These are phyloP conservation scores for Glaucomys volans DNA, from an alignment of 2,113 vertebrate genomes.

Conservation along the genomic window DNA sequence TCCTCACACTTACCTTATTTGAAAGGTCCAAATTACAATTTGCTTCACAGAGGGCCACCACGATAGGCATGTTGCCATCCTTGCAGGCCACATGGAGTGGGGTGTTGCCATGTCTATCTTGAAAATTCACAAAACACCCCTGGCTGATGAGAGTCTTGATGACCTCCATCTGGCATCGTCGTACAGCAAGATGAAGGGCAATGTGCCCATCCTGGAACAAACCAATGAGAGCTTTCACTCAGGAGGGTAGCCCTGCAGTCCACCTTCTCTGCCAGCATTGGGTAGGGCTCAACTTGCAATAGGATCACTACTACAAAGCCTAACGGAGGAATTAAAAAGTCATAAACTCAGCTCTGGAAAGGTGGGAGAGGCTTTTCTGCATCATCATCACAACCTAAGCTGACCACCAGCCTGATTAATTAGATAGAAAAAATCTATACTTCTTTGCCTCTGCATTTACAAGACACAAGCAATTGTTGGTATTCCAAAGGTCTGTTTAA, in stretches of 20 bases:
- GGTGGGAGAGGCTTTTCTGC: not conserved
- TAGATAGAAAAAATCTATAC: not conserved
- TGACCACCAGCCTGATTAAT: not conserved
- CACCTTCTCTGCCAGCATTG: not conserved
- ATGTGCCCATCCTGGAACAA: slow-evolving; percentile 95
- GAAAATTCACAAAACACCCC: slow-evolving; percentile 92
- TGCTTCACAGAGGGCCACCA: slow-evolving; percentile 92
- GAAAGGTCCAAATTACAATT: slow-evolving; percentile 92
- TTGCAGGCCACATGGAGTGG: slow-evolving; percentile 97
- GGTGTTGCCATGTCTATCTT: slow-evolving; percentile 97
- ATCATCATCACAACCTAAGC: not conserved
- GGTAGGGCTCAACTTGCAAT: not conserved
- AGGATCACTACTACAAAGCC: not conserved
- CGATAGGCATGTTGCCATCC: slow-evolving; percentile 94
- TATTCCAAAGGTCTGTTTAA: not conserved
- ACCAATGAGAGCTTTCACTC: not conserved
- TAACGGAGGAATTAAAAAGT: not conserved
- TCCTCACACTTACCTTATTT: slow-evolving; percentile 91
- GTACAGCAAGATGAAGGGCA: slow-evolving; percentile 96
- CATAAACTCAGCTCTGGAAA: not conserved
- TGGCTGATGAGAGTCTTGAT: slow-evolving; percentile 93
- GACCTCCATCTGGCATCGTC: slow-evolving; percentile 97
- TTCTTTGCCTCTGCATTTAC: not conserved
- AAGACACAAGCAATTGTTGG: not conserved
- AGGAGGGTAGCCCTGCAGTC: rapidly evolving